Percentiles rank a stretch among this genome's conserved stretches.
Evolutionary conservation across 2,888 invertebrate genomes (phyloP).

Genomic region (Ethmia dodecea): DNA sequence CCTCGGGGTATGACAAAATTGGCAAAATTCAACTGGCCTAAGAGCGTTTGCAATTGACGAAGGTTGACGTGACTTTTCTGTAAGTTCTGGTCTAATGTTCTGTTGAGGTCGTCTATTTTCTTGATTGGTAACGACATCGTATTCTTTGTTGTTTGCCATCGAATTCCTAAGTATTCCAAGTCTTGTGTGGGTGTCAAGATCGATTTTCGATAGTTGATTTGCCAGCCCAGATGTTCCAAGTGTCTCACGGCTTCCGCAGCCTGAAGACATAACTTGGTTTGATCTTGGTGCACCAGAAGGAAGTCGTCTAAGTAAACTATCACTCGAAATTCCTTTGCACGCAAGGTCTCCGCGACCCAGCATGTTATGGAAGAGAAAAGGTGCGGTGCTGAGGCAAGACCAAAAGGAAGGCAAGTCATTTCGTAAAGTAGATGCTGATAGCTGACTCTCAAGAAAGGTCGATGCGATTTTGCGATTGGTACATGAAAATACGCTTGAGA

Average conservation of each 20-base stretch:
- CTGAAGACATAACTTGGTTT: neutral
- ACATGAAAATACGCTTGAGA: constrained; percentile 2
- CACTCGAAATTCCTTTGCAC: constrained; percentile 3
- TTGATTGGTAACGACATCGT: neutral
- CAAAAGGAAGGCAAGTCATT: constrained; percentile 11
- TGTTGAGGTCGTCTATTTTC: too few species aligned
- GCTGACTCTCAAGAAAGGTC: neutral
- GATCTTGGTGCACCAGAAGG: neutral
- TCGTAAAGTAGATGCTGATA: constrained; percentile 1
- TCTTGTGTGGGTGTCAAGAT: neutral
- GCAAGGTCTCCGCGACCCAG: constrained; percentile 9
- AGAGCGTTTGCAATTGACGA: neutral
- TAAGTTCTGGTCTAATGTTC: constrained; percentile 2
- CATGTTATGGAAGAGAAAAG: constrained; percentile 8
- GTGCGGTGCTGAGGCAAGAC: constrained; percentile 9
- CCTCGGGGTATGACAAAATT: constrained; percentile 1
- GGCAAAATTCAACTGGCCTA: neutral
- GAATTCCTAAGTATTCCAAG: neutral
- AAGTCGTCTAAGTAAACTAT: constrained; percentile 13
- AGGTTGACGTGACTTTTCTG: constrained; percentile 7
- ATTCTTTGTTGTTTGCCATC: neutral
- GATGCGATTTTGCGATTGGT: neutral
- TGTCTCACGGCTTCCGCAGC: neutral
- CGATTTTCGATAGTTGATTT: neutral
- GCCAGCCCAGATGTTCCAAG: neutral